Conservation (phyloP, 2,888 invertebrate species). For the Catocala nupta region DNA sequence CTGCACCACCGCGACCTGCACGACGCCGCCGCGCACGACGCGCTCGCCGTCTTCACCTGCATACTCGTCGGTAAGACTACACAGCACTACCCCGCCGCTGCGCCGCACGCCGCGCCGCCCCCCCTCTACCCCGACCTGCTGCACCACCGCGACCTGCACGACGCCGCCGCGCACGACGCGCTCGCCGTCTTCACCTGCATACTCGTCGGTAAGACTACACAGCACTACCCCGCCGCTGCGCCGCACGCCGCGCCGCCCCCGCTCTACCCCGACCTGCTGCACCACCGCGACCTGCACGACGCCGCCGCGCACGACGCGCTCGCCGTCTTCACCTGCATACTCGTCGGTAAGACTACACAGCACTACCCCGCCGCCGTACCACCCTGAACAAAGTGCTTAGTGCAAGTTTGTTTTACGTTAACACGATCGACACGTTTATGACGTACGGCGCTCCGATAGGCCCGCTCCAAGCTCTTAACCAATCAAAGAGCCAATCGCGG, state of each 20-base stretch:
- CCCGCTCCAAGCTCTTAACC: too few species aligned
- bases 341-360: conserved; percentile 88
- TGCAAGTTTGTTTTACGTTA: too few species aligned
- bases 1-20: conserved; percentile 96
- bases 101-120: conserved; percentile 81
- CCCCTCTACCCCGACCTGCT: conserved; percentile 96
- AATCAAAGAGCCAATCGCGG: too few species aligned
- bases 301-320: conserved; percentile 97
- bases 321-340: conserved; percentile 97
- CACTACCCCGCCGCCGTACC: neutral
- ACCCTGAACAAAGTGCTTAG: neutral
- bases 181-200: conserved; percentile 98
- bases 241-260: conserved; percentile 86
- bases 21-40: conserved; percentile 97
- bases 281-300: conserved; percentile 96
- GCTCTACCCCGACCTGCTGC: conserved; percentile 96
- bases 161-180: conserved; percentile 97
- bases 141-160: conserved; percentile 95
- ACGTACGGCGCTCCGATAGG: too few species aligned
- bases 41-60: conserved; percentile 97
- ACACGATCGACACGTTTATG: too few species aligned
- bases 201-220: conserved; percentile 89
- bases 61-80: conserved; percentile 91
- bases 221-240: conserved; percentile 88
- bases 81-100: conserved; percentile 88